These are phyloP conservation scores for Gadopsis marmoratus DNA, from an alignment of 2,797 vertebrate species.

Conservation along the genomic window DNA sequence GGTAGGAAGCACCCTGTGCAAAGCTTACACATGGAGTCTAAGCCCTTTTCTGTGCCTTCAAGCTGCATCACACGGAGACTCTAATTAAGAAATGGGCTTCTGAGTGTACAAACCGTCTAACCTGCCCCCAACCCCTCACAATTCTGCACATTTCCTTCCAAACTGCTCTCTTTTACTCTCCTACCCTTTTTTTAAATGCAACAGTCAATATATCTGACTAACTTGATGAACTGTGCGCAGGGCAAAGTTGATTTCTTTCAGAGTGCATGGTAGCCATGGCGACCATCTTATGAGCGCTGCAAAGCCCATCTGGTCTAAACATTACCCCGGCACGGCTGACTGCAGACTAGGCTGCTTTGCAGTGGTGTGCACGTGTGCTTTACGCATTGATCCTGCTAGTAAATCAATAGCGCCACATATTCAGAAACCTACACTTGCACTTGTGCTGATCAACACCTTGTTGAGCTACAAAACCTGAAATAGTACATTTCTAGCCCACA, in stretches of 20 bases:
- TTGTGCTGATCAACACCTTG: slow-evolving; percentile 17
- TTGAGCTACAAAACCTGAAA: slow-evolving; percentile 1
- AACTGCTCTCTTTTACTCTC: slow-evolving; percentile 40
- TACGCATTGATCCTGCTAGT: slow-evolving; percentile 81
- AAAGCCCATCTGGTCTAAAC: slow-evolving; percentile 91
- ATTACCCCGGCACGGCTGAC: slow-evolving; percentile 84
- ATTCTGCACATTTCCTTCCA: slow-evolving; percentile 37
- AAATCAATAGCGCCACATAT: slow-evolving; percentile 78
- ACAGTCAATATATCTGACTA: slow-evolving; percentile 86
- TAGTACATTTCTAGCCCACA: neutral
- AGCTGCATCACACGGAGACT: slow-evolving; percentile 71
- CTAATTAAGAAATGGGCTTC: slow-evolving; percentile 76
- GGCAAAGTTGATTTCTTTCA: slow-evolving; percentile 89
- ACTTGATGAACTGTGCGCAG: slow-evolving; percentile 83
- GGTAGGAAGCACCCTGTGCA: slow-evolving; percentile 38
- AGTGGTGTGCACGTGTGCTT: slow-evolving; percentile 83
- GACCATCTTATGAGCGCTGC: slow-evolving; percentile 88
- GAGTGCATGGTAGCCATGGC: slow-evolving; percentile 86
- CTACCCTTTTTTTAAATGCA: slow-evolving; percentile 74
- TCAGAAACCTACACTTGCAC: slow-evolving; percentile 52
- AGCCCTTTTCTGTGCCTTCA: slow-evolving; percentile 60
- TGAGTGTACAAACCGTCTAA: slow-evolving; percentile 63
- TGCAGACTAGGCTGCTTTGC: slow-evolving; percentile 76
- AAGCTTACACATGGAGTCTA: slow-evolving; percentile 59
- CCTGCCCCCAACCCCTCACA: slow-evolving; percentile 48